A percentile compares a stretch with the other conserved stretches of the same genome.
phyloP scores from a whole-genome alignment of 2,888 invertebrate species.

The Athalia circularis region DNA sequence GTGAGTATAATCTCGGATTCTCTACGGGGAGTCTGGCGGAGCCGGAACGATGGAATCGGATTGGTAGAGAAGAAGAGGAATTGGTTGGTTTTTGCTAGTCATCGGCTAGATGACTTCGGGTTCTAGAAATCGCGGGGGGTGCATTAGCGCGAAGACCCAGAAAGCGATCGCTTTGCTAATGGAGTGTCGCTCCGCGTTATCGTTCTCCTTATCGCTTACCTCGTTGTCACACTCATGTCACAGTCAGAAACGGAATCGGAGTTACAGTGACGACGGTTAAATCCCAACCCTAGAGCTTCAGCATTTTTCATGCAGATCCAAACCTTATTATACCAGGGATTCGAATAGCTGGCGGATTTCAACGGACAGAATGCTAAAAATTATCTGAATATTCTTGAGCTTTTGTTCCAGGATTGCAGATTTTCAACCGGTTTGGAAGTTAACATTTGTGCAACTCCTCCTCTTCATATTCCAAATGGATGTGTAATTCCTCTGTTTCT shows the following conservation, averaged over 20 bases:
- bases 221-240: constrained; percentile 32
- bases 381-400: too few species aligned
- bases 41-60: neutral
- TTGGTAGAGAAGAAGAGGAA: constrained; percentile 34
- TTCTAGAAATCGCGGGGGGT: constrained; percentile 29
- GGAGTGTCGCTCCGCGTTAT: constrained; percentile 45
- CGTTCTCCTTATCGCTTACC: constrained; percentile 41
- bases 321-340: neutral
- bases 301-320: constrained; percentile 45
- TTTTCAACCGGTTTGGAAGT: too few species aligned
- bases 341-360: neutral
- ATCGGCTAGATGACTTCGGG: constrained; percentile 32
- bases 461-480: too few species aligned
- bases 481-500: too few species aligned
- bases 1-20: neutral
- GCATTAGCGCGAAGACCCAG: constrained; percentile 31
- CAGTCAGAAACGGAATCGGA: constrained; percentile 8
- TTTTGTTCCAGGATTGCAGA: too few species aligned
- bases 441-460: too few species aligned
- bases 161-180: constrained; percentile 43
- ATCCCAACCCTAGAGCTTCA: constrained; percentile 23
- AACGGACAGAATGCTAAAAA: too few species aligned
- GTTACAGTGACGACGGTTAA: constrained; percentile 44
- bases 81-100: constrained; percentile 40
- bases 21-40: constrained; percentile 2